Base-by-base conservation (phyloP, 1,140 invertebrate species). In the Temnothorax curvispinosus region DNA sequence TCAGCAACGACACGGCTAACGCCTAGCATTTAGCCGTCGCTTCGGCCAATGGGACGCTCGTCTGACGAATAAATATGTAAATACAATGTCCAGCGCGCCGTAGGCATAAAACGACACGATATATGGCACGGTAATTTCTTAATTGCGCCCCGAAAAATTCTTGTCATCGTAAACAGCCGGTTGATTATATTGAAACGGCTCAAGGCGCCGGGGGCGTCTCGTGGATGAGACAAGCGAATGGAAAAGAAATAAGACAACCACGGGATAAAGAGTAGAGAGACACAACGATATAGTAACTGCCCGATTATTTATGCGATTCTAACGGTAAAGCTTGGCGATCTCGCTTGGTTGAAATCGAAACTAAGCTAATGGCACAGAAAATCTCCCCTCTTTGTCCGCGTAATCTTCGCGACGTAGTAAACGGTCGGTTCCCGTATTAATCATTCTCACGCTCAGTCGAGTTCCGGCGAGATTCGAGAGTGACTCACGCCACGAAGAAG, bases 41-140 rank as follows among this genome's bases (percentile, higher is more conserved):
- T 62, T 58, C 54, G 76, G 11, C 32, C 81, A 76, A 85, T 76
- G 44, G 60, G 13, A 72, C 27, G 44, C 65, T 21, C 41, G 56
- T 21, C 27, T 89, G 78, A 89, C 90, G 89, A 89, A 92, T 92
- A 93, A 93, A 91, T 93, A 94, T 93, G 93, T 93, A 93, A 93
- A 94, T 94, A 92, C 90, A 89, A 89, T 91, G 87, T 88, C 89
- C 91, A 76, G 35, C 35, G 81, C 88, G 18, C n/a, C 86, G 85
- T 77, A 87, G 87, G 88, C 92, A 94, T 95, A 95, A 95, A 95
- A 94, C 92, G 90, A 65, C 69, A 93, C 92, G 92, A 95, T 95
- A 95, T 95, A 95, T 93, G 94, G 92, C 87, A 91, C 88, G 93
- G 94, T 95, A 95, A 95, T 95, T 95, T 95, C 94, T 95, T 95